These are phyloP conservation scores for Esox lucius DNA, from an alignment of 2,797 vertebrate genomes.

Conservation along the genomic window DNA sequence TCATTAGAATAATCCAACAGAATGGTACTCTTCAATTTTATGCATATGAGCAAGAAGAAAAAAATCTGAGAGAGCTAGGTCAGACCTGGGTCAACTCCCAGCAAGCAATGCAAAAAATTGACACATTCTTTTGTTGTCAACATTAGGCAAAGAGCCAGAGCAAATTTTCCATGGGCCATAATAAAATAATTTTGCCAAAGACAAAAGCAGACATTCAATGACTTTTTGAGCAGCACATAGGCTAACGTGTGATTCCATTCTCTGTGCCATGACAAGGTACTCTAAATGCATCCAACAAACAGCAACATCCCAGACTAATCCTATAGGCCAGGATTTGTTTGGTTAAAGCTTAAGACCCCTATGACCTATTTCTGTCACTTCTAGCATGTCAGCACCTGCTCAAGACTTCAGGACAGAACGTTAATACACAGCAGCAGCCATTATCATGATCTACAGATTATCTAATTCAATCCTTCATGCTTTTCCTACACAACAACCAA, in stretches of 20 bases:
- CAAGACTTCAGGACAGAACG: conserved; percentile 70
- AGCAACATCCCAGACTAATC: conserved; percentile 84
- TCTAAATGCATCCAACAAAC: conserved; percentile 83
- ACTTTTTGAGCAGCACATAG: conserved; percentile 3
- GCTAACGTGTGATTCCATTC: conserved; percentile 39
- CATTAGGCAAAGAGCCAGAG: conserved; percentile 14
- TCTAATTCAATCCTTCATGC: conserved; percentile 33
- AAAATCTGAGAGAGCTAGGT: not conserved
- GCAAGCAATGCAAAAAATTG: conserved; percentile 28
- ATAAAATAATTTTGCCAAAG: conserved; percentile 23
- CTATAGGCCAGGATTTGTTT: conserved; percentile 89
- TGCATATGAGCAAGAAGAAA: conserved; percentile 20
- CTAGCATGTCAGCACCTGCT: conserved; percentile 74
- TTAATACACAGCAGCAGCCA: conserved; percentile 52
- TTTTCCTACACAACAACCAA: conserved; percentile 20
- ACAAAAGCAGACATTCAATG: conserved; percentile 20
- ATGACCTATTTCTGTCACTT: conserved; percentile 91
- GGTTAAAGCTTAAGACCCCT: conserved; percentile 89
- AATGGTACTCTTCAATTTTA: not conserved
- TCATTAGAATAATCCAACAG: not conserved
- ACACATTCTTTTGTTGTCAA: conserved; percentile 25
- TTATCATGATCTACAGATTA: conserved; percentile 10
- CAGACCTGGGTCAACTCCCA: conserved; percentile 22
- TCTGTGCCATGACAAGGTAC: conserved; percentile 71
- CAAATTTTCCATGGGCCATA: not conserved